phyloP scores from a whole-genome alignment of 2,113 vertebrate species.

The Chlorodrepanis virens region DNA sequence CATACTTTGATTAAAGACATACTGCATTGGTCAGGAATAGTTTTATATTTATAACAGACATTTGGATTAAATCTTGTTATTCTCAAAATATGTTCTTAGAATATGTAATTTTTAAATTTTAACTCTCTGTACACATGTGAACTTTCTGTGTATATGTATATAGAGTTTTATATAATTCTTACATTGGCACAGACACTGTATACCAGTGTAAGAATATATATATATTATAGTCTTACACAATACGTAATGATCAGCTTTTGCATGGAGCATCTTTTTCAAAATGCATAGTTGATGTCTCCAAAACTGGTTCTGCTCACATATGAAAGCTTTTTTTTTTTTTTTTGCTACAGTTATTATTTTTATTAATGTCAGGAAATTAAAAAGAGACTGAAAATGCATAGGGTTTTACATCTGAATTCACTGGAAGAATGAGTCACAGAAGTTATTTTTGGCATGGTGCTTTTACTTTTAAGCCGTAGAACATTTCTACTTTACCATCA shows the following conservation, averaged over 20 bases:
- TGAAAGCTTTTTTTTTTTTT: neutral
- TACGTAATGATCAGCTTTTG: neutral
- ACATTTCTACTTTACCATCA: neutral
- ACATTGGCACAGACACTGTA: neutral
- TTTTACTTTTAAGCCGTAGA: conserved; percentile 15
- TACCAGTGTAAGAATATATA: neutral
- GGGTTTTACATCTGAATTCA: neutral
- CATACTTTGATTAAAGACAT: neutral
- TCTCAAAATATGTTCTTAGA: neutral
- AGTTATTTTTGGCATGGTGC: neutral
- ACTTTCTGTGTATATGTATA: neutral
- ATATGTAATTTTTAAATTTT: neutral
- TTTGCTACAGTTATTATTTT: neutral
- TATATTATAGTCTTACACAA: neutral
- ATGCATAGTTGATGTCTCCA: neutral
- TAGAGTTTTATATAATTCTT: neutral
- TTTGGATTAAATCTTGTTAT: neutral
- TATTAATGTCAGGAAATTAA: conserved; percentile 14
- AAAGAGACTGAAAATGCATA: neutral
- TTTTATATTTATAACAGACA: neutral
- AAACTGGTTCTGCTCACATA: neutral
- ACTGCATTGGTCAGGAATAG: neutral
- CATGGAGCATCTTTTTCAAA: neutral
- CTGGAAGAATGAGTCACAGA: neutral
- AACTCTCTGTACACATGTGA: neutral